Evolutionary conservation across 92 coral and sea anemone species (phyloP), one percentile per base, ranked within the genome.

Genomic region (Actinostola sp.): DNA sequence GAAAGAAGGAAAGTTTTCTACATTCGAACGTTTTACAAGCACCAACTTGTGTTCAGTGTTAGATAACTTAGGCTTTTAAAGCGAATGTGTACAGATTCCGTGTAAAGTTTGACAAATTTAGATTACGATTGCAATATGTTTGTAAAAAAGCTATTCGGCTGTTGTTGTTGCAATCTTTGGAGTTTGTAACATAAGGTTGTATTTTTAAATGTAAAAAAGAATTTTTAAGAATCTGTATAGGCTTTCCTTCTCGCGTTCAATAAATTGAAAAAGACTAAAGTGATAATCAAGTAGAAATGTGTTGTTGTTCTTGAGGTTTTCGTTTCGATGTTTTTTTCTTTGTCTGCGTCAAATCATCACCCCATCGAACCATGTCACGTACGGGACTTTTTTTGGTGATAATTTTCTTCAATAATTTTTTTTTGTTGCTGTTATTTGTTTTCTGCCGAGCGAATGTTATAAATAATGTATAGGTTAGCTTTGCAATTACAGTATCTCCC

Each of bases 151-250:
- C 79, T 72, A 63, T 69, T 63, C 56, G 48, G 57, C 42, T 55
- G 44, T 38, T 27, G 54, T 2, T 38, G 57, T 64, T 53, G 84
- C 57, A 56, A 59, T 69, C 54, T 26, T 64, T 70, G 54, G 59
- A 75, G 84, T 90, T 91, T 91, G 97, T 87, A 91, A 91, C 79
- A 83, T 87, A 87, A 90, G 72, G 73, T 67, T 86, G 92, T 86
- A 86, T 86, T 91, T 91, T 91, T 87, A 91, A 87, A 88, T 87
- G 92, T 91, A 87, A 67, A 68, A 68, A 56, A 42, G 92, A 83
- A 87, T 91, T 91, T 91, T 83, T 86, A 88, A 81, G 84, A 87
- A 84, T 77, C 97, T 91, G 97, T 91, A 91, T 88, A 87, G 97
- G 58, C 76, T 75, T 86, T 83, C 68, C 76, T 82, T 86, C 91